Evolutionary conservation across 2,888 invertebrate species (phyloP), one percentile per base, ranked within the genome.

Genomic region (Andrena bicolor): DNA sequence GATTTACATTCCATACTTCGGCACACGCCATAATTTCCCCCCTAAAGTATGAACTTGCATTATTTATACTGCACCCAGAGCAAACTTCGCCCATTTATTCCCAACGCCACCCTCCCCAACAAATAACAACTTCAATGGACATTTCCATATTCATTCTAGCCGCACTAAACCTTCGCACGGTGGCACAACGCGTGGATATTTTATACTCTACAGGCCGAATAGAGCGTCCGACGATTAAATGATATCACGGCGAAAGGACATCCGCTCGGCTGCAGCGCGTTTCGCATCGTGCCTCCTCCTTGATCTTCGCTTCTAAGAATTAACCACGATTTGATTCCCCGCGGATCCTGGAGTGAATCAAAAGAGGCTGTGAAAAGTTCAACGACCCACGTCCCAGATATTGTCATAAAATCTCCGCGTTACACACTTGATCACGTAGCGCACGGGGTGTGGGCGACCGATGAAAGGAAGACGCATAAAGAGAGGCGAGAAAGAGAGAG

Each of bases 381-480:
- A 87, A 74, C 87, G 89, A 88, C 58, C 85, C 82, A 23, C 73
- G 87, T 79, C 87, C 89, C 83, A 88, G 86, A 88, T 90, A 86
- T 87, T 85, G 83, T 83, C 86, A 72, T 85, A 85, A 89, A 90
- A 89, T 89, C 85, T 84, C 68, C 69, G 75, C 80, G 82, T 83
- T 80, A 68, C 82, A 80, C 74, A 83, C 74, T 84, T 77, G 84
- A 83, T 88, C 90, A 85, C 82, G 83, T 86, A 86, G 82, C 74
- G 49, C 60, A 75, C 75, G 66, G 41, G 41, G 73, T 75, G 82
- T 82, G 74, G 73, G 65, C 61, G 65, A 63, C 30, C 32, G 60
- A 70, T 69, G 66, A 80, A 85, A 75, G 69, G 60, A 70, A 41
- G 70, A 71, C 76, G 82, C 56, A 49, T 13, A 48, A 65, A 69